Evolutionary conservation across 2,888 invertebrate species (phyloP), one percentile per base, ranked within the genome.

Genomic region (Sipha maydis): DNA sequence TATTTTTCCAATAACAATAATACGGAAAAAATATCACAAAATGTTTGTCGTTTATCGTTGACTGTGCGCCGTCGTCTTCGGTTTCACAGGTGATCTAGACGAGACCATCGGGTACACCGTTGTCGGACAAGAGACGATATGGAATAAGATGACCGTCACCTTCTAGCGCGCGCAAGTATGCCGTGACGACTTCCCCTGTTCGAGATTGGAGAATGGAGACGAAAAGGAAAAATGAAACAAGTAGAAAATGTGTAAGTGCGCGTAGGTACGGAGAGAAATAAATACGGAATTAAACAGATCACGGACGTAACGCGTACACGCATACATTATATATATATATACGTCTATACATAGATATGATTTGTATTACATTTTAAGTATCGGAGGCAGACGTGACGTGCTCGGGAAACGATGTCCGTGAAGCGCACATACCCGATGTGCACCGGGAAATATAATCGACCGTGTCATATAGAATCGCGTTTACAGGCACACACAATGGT

Each of bases 391-490:
- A 83, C 83, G 69, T 78, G 85, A 85, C 48, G 48, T 48, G 77
- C 17, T 28, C 75, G 67, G 21, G 77, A 85, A 79, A 79, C 73
- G 34, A 75, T 75, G 54, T 54, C 80, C 31, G 67, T 80, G 61
- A 80, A 80, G 61, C 61, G 61, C n/a, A 31, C 17, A 25, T 25
- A 75, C n/a, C 56, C 61, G 38, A 56, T 61, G 38, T n/a, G n/a
- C 78, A 69, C 85, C 17, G 69, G 67, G 41, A n/a, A 76, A 78
- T 77, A 85, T 85, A 85, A 85, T 78, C 78, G 41, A 85, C 78
- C 85, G 85, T 85, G 85, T 85, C 85, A 54, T 69, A 85, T 83
- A 78, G 69, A 85, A 84, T 61, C 38, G 76, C 61, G 61, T 41
- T 25, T n/a, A 76, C 19, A 21, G 25, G 25, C 76, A 3, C 76